Evolutionary conservation across 2,113 vertebrate genomes (phyloP), one percentile per base, ranked within the genome.

Genomic region (Chaenocephalus aceratus): DNA sequence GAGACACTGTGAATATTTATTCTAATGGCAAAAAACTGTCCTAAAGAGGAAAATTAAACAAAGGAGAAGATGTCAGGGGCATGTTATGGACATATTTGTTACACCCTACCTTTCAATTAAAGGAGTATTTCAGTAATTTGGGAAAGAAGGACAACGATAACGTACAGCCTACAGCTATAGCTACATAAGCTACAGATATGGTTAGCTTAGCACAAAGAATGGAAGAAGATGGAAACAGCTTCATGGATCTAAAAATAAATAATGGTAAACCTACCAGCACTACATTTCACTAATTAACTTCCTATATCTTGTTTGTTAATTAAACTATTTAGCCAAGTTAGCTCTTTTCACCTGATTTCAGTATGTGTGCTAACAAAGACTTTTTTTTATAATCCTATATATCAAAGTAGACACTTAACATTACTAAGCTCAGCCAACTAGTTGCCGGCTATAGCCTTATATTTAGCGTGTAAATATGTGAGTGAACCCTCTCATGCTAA

Each of bases 21-120:
- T 44, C 51, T 75, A 3, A 70, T 13, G 45, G 85, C 72, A 30
- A 84, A 91, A 74, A 91, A 91, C 30, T 85, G 75, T 0, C 79
- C 92, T 93, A 41, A 46, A 74, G 13, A 77, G 6, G 23, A 53
- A 88, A 68, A 46, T 41, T 1, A 6, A 26, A 2, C 16, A 62
- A 51, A 51, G 6, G 3, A 45, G 45, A 56, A 21, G 15, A n/a
- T 46, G 13, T 58, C 15, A 66, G 13, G 1, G 34, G 21, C 23
- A 44, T 10, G 16, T 23, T 34, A 45, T 41, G 18, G 18, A 48
- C 2, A n/a, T 9, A 6, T 48, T 13, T 64, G 0, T 34, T 36
- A 61, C 23, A 46, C 36, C 36, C 36, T 5, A 11, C 0, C 18
- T 13, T 41, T 58, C 6, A 23, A 26, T 52, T 77, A 21, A 52